Base-by-base conservation (phyloP, 2,888 invertebrate genomes). In the Adela reaumurella region DNA sequence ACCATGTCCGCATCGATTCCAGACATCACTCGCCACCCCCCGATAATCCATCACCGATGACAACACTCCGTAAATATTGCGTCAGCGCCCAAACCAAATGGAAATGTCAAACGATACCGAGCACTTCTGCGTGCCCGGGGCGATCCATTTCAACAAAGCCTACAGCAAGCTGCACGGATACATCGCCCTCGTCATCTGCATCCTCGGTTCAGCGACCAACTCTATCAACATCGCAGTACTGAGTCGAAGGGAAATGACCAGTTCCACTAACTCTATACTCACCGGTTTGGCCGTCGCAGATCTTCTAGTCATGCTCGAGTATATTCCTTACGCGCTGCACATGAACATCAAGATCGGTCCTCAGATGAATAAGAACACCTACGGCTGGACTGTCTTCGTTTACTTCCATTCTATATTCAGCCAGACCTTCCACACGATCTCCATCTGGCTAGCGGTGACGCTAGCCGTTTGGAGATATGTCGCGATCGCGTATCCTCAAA, bases 391-490 rank as follows among this genome's bases (percentile, higher is more conserved):
- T 0, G 82, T 89, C 18, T 93, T 91, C 66, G 90, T 92, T n/a
- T 83, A 92, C 55, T 90, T 95, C 60, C 95, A 96, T 68, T 92
- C 92, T 20, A 88, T 92, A 62, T 94, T 94, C 67, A 87, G 91
- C 19, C 94, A 95, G 68, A 88, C 90, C 18, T 86, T 89, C 62
- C 92, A 92, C 67, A 95, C 96, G 1, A 91, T 95, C 54, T 93
- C 95, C 1, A 95, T 95, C 56, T 95, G 93, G 86, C 70, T 97
- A 57, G 97, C 97, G 0, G 90, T 97, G 2, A 90, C 92, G 1
- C 70, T 97, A 52, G 97, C 97, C 0, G 88, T 96, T 10, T 97
- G 97, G 92, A 83, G 97, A 3, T 95, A 92, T 64, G 84, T 94
- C 46, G 90, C 91, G 16, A 87, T 94, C 3, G 92, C 89, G 0